Conservation (phyloP, 1,140 invertebrate species). For the Andricus grossulariae region DNA sequence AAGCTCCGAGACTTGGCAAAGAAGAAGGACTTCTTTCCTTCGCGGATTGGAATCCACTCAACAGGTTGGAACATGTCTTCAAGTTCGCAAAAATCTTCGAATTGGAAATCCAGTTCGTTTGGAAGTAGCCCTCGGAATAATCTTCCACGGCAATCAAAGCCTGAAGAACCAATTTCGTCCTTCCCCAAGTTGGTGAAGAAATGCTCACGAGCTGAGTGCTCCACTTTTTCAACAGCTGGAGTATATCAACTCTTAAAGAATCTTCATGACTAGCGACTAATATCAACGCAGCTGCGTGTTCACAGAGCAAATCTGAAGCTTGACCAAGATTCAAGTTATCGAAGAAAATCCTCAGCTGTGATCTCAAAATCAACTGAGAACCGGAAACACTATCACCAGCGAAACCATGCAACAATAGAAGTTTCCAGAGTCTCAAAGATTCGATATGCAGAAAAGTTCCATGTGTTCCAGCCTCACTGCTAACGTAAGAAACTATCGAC, state of each 20-base stretch:
- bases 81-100: constrained; percentile 60
- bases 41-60: constrained; percentile 49
- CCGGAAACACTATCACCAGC: constrained; percentile 62
- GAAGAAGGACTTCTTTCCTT: constrained; percentile 61
- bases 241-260: constrained; percentile 54
- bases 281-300: constrained; percentile 67
- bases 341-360: constrained; percentile 63
- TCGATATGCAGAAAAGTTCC: constrained; percentile 61
- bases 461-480: constrained; percentile 57
- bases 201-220: constrained; percentile 64
- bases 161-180: constrained; percentile 63
- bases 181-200: constrained; percentile 61
- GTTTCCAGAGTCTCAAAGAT: constrained; percentile 67
- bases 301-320: constrained; percentile 63
- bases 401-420: constrained; percentile 59
- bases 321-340: constrained; percentile 62
- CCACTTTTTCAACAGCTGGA: constrained; percentile 65
- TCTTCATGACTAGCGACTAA: constrained; percentile 53
- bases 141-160: constrained; percentile 58
- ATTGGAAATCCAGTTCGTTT: constrained; percentile 56
- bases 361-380: constrained; percentile 55
- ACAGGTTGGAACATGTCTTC: constrained; percentile 68
- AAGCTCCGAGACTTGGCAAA: constrained; percentile 63
- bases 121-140: constrained; percentile 43
- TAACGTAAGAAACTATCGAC: constrained; percentile 63